phyloP scores from a whole-genome alignment of 2,113 vertebrate species.

The Cyrtonyx montezumae region DNA sequence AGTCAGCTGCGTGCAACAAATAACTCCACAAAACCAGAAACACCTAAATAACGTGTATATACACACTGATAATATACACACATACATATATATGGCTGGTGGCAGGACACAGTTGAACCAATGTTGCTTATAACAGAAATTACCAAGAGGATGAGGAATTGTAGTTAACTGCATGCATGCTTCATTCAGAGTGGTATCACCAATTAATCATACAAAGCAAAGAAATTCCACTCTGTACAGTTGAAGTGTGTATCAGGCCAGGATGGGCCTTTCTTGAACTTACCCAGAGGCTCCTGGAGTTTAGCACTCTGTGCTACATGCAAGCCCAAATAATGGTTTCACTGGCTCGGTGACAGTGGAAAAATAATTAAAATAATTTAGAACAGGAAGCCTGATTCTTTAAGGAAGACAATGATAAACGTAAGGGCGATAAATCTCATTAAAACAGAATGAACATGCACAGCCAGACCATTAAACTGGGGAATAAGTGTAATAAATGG shows the following conservation, averaged over 20 bases:
- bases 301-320: background rate
- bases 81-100: background rate
- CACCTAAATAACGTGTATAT: background rate
- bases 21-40: background rate
- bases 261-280: background rate
- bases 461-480: background rate
- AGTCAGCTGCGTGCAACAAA: background rate
- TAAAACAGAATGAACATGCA: background rate
- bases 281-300: background rate
- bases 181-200: background rate
- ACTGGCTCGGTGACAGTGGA: background rate
- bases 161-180: accelerated
- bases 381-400: background rate
- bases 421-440: background rate
- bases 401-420: background rate
- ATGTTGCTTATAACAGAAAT: background rate
- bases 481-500: background rate
- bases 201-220: background rate
- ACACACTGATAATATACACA: background rate
- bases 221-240: background rate
- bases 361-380: background rate
- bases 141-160: background rate
- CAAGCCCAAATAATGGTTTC: background rate
- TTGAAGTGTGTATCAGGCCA: background rate
- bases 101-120: background rate